Evolutionary conservation across 2,888 invertebrate species (phyloP), one percentile per base, ranked within the genome.

Genomic region (Oxytorus armatus): DNA sequence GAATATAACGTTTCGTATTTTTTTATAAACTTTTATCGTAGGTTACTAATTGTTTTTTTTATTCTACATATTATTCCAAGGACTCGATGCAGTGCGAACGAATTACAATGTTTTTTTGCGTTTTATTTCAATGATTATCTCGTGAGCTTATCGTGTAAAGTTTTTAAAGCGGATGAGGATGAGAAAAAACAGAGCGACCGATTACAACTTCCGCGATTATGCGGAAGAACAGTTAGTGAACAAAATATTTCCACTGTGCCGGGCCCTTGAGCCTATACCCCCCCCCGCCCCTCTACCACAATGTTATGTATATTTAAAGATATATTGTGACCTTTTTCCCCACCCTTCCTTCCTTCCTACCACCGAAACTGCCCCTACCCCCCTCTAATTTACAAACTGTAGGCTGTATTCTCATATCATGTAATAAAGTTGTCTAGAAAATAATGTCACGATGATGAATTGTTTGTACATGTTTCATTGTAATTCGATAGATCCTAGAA

Each of bases 391-490:
- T 88, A 89, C 88, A 85, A 89, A 87, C 88, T 89, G 89, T 90
- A 90, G 90, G 86, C 88, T 90, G 89, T 90, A 90, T 88, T 90
- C 89, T 90, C 88, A 89, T 88, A 89, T 85, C 86, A 85, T 89
- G 89, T 89, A 90, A 90, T 89, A 90, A 91, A 90, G 89, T 88
- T 90, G 89, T 89, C 87, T 89, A 90, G 89, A 89, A 89, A 89
- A 89, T 85, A 85, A 81, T 69, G 68, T 82, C 78, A 76, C 55
- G 75, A 81, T 69, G 47, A 65, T 70, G 49, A 51, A 72, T 72
- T 23, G 0, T 21, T n/a, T 21, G 44, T 29, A n/a, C n/a, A 7
- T 5, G 7, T 51, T 70, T 70, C 11, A 70, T 70, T 70, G 1
- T 14, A 29, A 14, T 23, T 25, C 14, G 4, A 29, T 53, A 23